phyloP scores from a whole-genome alignment of 1,140 invertebrate genomes.

The Pararge aegeria region DNA sequence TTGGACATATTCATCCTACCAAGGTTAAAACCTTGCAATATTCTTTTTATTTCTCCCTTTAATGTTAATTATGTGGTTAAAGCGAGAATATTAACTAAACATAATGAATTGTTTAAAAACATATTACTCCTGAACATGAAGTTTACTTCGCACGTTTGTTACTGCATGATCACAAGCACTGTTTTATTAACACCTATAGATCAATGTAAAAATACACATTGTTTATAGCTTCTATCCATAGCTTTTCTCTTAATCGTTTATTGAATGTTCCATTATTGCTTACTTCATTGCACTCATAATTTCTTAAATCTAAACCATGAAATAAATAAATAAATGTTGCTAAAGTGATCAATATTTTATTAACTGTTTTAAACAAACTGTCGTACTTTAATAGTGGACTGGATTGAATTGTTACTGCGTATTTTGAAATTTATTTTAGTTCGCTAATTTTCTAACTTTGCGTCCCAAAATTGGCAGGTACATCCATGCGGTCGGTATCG shows the following conservation, averaged over 20 bases:
- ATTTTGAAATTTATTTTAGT: neutral
- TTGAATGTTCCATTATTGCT: conserved; percentile 16
- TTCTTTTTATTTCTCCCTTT: neutral
- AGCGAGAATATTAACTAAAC: conserved; percentile 5
- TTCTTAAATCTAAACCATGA: conserved; percentile 8
- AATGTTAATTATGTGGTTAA: neutral
- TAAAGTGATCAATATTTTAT: neutral
- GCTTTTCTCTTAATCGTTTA: conserved; percentile 9
- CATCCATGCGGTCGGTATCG: conserved; percentile 98
- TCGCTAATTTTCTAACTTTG: neutral
- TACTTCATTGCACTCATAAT: conserved; percentile 8
- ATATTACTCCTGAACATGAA: neutral
- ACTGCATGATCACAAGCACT: conserved; percentile 10
- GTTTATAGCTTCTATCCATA: conserved; percentile 8
- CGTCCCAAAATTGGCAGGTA: conserved; percentile 82
- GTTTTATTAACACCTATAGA: conserved; percentile 10
- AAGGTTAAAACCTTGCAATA: neutral
- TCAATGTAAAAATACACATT: neutral
- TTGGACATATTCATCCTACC: conserved; percentile 20
- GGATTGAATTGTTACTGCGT: neutral
- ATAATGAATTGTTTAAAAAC: neutral
- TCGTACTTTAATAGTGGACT: neutral
- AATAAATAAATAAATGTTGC: conserved; percentile 8
- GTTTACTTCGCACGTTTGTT: conserved; percentile 5
- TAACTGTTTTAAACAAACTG: conserved; percentile 6